These are phyloP conservation scores for Tolypeutes matacus DNA, from an alignment of 2,797 vertebrate genomes.

Conservation along the genomic window DNA sequence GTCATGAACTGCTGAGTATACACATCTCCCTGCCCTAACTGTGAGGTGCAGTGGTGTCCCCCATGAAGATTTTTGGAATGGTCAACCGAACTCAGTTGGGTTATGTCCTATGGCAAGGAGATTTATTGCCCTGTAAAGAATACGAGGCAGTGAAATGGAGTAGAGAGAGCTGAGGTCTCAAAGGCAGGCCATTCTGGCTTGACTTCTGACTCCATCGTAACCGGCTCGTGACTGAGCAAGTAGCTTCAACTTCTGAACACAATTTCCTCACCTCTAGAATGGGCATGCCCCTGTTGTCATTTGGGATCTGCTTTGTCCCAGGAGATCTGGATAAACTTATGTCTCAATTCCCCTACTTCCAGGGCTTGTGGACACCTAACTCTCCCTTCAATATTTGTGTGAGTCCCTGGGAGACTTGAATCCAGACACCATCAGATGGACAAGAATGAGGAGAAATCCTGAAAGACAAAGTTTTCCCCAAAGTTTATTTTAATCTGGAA, in stretches of 20 bases:
- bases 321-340: no score
- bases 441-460: background rate
- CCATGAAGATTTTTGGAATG: background rate
- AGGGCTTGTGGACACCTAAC: background rate
- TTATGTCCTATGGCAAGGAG: background rate
- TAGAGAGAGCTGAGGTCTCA: background rate
- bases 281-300: no score
- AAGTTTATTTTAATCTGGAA: background rate
- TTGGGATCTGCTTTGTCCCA: no score
- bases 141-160: background rate
- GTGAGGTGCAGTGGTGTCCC: background rate
- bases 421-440: background rate
- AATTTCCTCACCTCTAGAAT: background rate
- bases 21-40: no score
- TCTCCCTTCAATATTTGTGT: background rate
- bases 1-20: background rate
- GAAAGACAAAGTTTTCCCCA: background rate
- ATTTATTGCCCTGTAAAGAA: background rate
- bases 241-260: background rate
- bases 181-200: no score
- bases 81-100: background rate
- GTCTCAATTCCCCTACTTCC: background rate
- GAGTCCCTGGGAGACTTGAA: background rate
- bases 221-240: no score
- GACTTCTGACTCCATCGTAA: background rate